Conservation (phyloP, 2,113 vertebrate genomes). For the Centropristis striata region DNA sequence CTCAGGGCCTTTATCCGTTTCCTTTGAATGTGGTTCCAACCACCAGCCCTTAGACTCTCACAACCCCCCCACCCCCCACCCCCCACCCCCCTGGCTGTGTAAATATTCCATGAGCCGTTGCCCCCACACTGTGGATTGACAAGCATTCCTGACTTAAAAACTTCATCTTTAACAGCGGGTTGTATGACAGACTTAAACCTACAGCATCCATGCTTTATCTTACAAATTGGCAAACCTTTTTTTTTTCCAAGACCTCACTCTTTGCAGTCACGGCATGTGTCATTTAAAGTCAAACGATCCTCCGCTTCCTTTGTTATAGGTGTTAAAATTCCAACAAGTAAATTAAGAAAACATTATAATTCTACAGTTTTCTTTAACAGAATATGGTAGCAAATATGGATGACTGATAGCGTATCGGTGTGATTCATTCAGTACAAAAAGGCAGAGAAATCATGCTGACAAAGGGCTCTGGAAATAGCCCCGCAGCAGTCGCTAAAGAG, state of each 20-base stretch:
- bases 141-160: conserved; percentile 69
- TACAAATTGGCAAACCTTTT: neutral
- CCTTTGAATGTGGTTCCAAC: conserved; percentile 84
- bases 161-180: conserved; percentile 33
- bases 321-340: conserved; percentile 1
- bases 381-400: conserved; percentile 25
- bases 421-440: conserved; percentile 58
- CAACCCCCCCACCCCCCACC: conserved; percentile 62
- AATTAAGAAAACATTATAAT: conserved; percentile 13
- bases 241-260: neutral
- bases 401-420: conserved; percentile 32
- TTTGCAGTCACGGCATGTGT: neutral
- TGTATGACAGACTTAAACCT: conserved; percentile 34
- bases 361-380: conserved; percentile 5
- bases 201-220: conserved; percentile 6
- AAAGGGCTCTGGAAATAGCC: conserved; percentile 59
- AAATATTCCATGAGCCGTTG: conserved; percentile 82
- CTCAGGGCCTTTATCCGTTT: conserved; percentile 80
- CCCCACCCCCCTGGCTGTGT: conserved; percentile 68
- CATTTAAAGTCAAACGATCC: neutral
- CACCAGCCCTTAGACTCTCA: conserved; percentile 70
- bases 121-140: conserved; percentile 70
- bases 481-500: conserved; percentile 32
- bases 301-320: neutral
- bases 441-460: conserved; percentile 60